Conservation (phyloP, 2,797 vertebrate species). For the Takifugu ocellatus region DNA sequence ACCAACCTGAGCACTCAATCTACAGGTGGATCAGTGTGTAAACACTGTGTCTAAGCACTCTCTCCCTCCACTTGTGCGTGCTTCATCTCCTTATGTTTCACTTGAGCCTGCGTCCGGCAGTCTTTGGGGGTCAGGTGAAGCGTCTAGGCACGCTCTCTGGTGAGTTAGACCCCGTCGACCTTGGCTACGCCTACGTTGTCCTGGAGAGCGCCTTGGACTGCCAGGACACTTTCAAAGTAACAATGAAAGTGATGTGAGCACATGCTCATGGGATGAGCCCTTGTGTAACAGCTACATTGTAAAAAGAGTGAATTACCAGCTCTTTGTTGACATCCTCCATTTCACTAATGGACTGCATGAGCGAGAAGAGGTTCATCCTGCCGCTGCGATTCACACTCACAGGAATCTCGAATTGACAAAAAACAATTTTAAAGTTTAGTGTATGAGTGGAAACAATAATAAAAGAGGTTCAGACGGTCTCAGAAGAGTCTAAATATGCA, state of each 20-base stretch:
- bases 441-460: neutral
- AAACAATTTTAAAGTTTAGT: neutral
- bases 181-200: slow-evolving; percentile 61
- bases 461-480: neutral
- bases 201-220: slow-evolving; percentile 66
- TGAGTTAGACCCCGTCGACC: slow-evolving; percentile 60
- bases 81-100: slow-evolving; percentile 22
- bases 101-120: slow-evolving; percentile 12
- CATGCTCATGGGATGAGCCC: too few species aligned
- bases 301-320: slow-evolving; percentile 48
- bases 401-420: slow-evolving; percentile 37
- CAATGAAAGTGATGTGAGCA: neutral
- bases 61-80: neutral
- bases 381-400: slow-evolving; percentile 73
- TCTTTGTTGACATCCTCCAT: slow-evolving; percentile 72
- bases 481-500: too few species aligned
- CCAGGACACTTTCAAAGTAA: slow-evolving; percentile 46
- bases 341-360: slow-evolving; percentile 92
- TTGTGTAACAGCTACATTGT: neutral
- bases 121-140: slow-evolving; percentile 73
- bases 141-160: slow-evolving; percentile 71
- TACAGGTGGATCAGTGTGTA: slow-evolving; percentile 25
- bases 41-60: slow-evolving; percentile 39
- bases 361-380: slow-evolving; percentile 88
- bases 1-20: neutral